phyloP scores from a whole-genome alignment of 2,113 vertebrate genomes.

The Phainopepla nitens region DNA sequence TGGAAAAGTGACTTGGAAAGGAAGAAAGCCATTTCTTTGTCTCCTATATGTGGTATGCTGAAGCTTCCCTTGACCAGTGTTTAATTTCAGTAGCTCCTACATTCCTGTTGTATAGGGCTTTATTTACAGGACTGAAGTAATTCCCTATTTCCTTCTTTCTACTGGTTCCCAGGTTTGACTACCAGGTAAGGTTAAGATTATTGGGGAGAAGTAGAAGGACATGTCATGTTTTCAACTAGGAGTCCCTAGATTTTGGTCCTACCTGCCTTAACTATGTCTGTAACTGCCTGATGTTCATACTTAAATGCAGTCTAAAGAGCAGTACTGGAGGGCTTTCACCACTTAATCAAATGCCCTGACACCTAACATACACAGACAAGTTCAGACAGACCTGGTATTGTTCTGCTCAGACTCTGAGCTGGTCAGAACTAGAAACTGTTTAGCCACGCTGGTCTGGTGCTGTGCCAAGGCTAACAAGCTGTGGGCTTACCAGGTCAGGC shows the following conservation, averaged over 20 bases:
- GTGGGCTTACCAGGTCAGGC: background rate
- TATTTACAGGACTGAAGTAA: background rate
- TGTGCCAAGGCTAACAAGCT: background rate
- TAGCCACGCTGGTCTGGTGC: background rate
- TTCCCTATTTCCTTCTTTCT: background rate
- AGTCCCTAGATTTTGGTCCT: background rate
- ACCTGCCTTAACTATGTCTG: background rate
- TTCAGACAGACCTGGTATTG: slow-evolving; percentile 1
- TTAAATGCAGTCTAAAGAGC: background rate
- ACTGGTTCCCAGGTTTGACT: background rate
- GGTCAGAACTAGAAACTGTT: background rate
- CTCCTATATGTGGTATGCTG: background rate
- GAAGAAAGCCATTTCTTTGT: background rate
- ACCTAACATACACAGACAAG: background rate
- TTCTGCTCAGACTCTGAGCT: background rate
- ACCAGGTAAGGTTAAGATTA: background rate
- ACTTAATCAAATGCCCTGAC: background rate
- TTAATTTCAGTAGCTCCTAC: background rate
- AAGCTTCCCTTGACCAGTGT: background rate
- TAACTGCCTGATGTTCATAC: background rate
- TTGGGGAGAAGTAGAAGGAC: background rate
- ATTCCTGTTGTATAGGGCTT: background rate
- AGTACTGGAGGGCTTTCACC: background rate
- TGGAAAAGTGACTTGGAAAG: background rate
- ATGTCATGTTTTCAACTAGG: background rate